These are phyloP conservation scores for Cremastobaeus sp. DNA, from an alignment of 2,888 invertebrate species.

Conservation along the genomic window DNA sequence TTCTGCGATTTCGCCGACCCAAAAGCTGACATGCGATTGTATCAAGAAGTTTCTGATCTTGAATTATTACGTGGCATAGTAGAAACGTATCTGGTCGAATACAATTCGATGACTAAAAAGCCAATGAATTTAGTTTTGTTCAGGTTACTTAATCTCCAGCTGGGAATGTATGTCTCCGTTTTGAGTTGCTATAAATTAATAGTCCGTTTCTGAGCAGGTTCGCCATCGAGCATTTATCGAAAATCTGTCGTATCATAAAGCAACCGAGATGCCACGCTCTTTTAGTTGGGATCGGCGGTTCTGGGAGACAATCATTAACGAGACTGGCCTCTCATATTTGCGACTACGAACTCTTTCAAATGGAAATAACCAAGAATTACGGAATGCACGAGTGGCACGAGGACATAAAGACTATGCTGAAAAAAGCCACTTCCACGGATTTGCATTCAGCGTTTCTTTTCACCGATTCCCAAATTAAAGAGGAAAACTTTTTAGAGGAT, in stretches of 20 bases:
- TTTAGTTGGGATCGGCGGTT: slow-evolving; percentile 94
- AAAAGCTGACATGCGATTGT: slow-evolving; percentile 92
- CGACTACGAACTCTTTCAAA: slow-evolving; percentile 92
- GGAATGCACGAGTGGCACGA: slow-evolving; percentile 93
- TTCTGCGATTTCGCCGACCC: slow-evolving; percentile 98
- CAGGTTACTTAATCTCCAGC: too few species aligned
- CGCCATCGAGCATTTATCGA: slow-evolving; percentile 95
- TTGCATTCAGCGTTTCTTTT: slow-evolving; percentile 93
- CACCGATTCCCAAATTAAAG: slow-evolving; percentile 95
- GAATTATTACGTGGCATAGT: slow-evolving; percentile 89
- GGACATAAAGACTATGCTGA: slow-evolving; percentile 90
- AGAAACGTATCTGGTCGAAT: slow-evolving; percentile 92
- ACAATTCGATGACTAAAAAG: slow-evolving; percentile 96
- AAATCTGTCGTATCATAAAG: slow-evolving; percentile 92
- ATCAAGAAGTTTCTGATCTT: slow-evolving; percentile 92
- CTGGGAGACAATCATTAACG: slow-evolving; percentile 94
- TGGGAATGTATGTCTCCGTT: too few species aligned
- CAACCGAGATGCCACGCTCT: slow-evolving; percentile 95
- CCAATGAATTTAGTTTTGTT: slow-evolving; percentile 97
- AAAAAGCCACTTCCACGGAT: slow-evolving; percentile 90
- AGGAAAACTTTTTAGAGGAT: slow-evolving; percentile 95
- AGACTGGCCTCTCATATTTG: slow-evolving; percentile 94
- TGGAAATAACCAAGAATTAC: slow-evolving; percentile 93
- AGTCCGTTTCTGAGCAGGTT: too few species aligned
- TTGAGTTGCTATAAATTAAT: too few species aligned